Evolutionary conservation across 2,797 vertebrate species (phyloP).

Genomic region (Muraenolepis orangiensis): DNA sequence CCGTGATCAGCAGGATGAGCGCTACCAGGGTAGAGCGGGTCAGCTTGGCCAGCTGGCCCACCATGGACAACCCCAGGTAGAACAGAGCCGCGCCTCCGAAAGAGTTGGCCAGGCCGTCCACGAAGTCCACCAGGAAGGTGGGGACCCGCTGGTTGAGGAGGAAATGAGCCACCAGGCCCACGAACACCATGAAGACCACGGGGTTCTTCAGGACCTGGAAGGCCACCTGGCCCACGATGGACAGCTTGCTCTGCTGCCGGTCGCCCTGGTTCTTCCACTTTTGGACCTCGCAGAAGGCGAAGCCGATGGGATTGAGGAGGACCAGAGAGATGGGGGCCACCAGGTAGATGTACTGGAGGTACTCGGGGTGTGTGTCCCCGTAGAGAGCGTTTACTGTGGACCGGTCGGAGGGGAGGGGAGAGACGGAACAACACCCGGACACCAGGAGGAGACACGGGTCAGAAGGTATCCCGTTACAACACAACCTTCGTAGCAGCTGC

Average conservation of each 20-base stretch:
- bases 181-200: slow-evolving; percentile 94
- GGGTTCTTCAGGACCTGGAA: slow-evolving; percentile 86
- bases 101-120: slow-evolving; percentile 91
- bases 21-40: slow-evolving; percentile 87
- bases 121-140: slow-evolving; percentile 85
- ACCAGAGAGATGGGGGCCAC: slow-evolving; percentile 96
- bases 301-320: slow-evolving; percentile 93
- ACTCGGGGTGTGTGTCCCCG: slow-evolving; percentile 83
- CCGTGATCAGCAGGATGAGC: slow-evolving; percentile 91
- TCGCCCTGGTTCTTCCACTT: slow-evolving; percentile 82
- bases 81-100: slow-evolving; percentile 95
- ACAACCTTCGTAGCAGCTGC: neutral
- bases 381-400: slow-evolving; percentile 71
- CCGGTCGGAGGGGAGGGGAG: neutral
- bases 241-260: slow-evolving; percentile 79
- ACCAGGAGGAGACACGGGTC: neutral
- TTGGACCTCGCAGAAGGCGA: slow-evolving; percentile 94
- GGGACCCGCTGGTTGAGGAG: slow-evolving; percentile 86
- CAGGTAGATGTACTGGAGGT: slow-evolving; percentile 97
- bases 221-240: slow-evolving; percentile 81
- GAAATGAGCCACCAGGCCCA: slow-evolving; percentile 91
- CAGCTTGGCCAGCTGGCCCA: slow-evolving; percentile 88
- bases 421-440: neutral
- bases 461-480: too few relatives aligned
- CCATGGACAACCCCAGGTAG: slow-evolving; percentile 96